Conservation (phyloP, 30 jellyfish, hydroid and myxozoan species). For the Turritopsis dohrnii region DNA sequence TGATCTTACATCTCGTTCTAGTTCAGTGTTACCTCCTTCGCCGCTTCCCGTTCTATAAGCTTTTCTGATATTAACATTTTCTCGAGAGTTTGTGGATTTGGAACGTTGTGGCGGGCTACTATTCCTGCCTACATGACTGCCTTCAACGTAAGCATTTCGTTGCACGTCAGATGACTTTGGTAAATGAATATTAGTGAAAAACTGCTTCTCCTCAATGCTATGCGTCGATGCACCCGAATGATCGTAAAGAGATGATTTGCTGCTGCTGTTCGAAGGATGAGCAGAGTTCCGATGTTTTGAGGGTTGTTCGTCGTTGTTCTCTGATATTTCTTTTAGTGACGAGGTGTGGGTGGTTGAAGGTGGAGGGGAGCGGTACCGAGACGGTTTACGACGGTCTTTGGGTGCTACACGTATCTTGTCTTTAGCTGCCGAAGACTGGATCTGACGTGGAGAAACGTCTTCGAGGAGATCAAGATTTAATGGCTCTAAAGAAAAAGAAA, state of each 20-base stretch:
- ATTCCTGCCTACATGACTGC: not conserved
- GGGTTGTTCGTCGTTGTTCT: not conserved
- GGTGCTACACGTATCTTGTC: constrained; percentile 86
- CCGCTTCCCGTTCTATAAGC: not conserved
- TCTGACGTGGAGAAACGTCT: not conserved
- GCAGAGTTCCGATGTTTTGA: not conserved
- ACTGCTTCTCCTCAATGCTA: constrained; percentile 17
- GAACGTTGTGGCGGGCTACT: constrained; percentile 24
- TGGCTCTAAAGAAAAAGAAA: not conserved
- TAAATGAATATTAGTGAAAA: not conserved
- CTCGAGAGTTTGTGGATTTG: constrained; percentile 19
- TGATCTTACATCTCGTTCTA: not conserved
- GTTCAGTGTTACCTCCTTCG: not conserved
- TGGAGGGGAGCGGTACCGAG: constrained; percentile 33
- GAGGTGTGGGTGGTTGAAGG: constrained; percentile 13
- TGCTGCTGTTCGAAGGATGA: not conserved
- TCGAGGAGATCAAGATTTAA: not conserved
- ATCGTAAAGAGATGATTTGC: not conserved
- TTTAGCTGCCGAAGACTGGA: constrained; percentile 46
- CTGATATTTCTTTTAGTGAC: not conserved
- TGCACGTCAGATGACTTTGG: not conserved
- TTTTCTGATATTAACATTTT: constrained; percentile 5
- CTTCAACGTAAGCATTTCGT: not conserved
- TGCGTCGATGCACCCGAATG: not conserved
- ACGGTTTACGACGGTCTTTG: constrained; percentile 64